Base-by-base conservation (phyloP, 1,140 invertebrate species). In the Linepithema humile region DNA sequence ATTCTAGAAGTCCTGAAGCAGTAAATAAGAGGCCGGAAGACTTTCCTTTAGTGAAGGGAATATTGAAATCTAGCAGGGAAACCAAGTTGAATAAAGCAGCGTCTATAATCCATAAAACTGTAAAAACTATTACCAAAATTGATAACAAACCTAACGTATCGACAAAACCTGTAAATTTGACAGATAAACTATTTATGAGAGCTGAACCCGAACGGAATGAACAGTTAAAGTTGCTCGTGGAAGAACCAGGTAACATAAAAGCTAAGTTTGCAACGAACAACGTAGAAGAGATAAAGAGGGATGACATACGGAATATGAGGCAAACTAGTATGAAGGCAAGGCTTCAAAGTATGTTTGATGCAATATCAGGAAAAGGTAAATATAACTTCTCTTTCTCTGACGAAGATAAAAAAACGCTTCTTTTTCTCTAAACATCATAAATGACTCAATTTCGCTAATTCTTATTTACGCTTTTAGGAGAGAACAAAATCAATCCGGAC, bases 301-400 rank as follows among this genome's bases (percentile, higher is more conserved):
- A 92, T 38, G 94, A 94, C 64, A 93, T 94, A 45, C 75, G 91
- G 10, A 90, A 92, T 38, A 94, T 94, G 93, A 90, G 93, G 23
- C 90, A 94, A 85, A 94, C 90, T 0, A 94, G 92, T 72, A 94
- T 94, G 93, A 92, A 92, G 32, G 86, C 91, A 0, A 92, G 93
- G 60, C 84, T 94, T 5, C 93, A 94, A 55, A 94, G 92, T 64
- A 94, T 95, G 94, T 94, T 94, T 35, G 92, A 94, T 87, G 94
- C 94, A 0, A 94, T 94, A 86, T 94, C 94, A n/a, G 94, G 94
- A 7, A 94, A 94, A 92, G 87, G 93, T 93, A 87, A 91, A 87
- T 65, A 65, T 62, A 69, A 38, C 15, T 73, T 73, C 23, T 59
- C 23, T 38, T 38, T 38, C 6, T 26, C 5, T n/a, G n/a, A n/a